Evolutionary conservation across 1,140 invertebrate species (phyloP), one percentile per base, ranked within the genome.

Genomic region (Drosophila pachea): DNA sequence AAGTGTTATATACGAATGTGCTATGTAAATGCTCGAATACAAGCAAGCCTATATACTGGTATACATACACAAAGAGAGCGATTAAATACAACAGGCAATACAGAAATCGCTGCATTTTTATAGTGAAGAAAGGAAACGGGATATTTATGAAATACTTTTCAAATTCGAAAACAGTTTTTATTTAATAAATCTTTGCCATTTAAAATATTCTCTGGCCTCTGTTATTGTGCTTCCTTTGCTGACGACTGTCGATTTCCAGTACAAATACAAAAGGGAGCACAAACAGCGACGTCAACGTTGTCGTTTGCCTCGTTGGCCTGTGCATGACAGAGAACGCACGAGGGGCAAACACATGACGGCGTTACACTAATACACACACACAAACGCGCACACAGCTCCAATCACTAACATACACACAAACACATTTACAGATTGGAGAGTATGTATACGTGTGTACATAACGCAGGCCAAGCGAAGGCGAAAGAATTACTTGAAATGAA

Each of bases 311-410:
- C 36, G 22, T 22, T 22, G 54, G 50, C 62, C 77, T 84, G 63
- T 70, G 68, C 56, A 59, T 43, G 81, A 84, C 62, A 86, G 79
- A 76, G 79, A 84, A 62, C 70, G 81, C 64, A 86, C 64, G 81
- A 84, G 76, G 67, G 70, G 64, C 81, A 71, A 79, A 70, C 81
- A 74, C 76, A 84, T 84, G 79, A 86, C 79, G 79, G 79, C 68
- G 76, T 71, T 73, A 75, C 60, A 60, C 38, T 48, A 33, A 63
- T 68, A 70, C 45, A 60, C 38, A 74, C 40, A 45, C 22, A 63
- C 50, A 70, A 43, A 64, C 53, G 71, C 32, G 65, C 47, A 61
- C 56, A 40, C 58, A 58, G 63, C 63, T 63, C 63, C 68, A 70
- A 70, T 70, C 55, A 56, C 38, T 48, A 14, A 58, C 72, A 62